A percentile compares a stretch with the other conserved stretches of the same genome.
Conservation (phyloP, 2,888 invertebrate species). For the Eurytoma adleriae region DNA sequence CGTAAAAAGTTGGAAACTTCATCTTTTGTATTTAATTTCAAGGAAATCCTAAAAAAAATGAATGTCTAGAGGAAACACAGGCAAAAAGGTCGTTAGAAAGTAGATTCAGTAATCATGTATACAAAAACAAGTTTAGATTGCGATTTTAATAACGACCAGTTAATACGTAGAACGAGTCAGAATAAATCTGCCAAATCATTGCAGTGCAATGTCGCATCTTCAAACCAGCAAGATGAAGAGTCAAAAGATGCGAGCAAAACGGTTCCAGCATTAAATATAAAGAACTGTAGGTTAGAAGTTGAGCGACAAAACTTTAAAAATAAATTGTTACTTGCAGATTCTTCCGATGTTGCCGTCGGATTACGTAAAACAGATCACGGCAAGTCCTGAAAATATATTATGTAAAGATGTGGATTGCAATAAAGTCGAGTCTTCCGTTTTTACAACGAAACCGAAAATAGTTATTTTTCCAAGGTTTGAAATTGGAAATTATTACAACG, state of each 20-base stretch:
- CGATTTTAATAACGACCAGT: background rate
- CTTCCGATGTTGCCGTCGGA: constrained; percentile 63
- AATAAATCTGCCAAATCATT: background rate
- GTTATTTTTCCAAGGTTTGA: constrained; percentile 81
- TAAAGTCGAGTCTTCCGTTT: constrained; percentile 40
- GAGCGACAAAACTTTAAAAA: background rate
- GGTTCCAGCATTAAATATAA: background rate
- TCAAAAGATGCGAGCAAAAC: background rate
- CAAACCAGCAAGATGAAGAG: background rate
- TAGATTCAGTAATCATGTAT: background rate
- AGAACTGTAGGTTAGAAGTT: background rate
- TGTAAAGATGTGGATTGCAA: constrained; percentile 11
- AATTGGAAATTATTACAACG: constrained; percentile 76
- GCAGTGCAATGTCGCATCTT: background rate
- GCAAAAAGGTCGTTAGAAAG: background rate
- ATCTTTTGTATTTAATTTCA: constrained; percentile 26
- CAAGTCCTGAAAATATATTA: constrained; percentile 64
- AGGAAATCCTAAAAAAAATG: background rate
- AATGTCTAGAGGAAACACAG: background rate
- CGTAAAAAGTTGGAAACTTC: no score
- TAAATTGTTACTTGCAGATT: constrained; percentile 10
- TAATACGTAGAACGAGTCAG: background rate
- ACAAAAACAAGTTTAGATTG: background rate
- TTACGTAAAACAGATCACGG: constrained; percentile 64
- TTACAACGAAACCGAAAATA: constrained; percentile 76